Evolutionary conservation across 2,797 vertebrate species (phyloP).

Genomic region (Heteromormyrus szaboi): DNA sequence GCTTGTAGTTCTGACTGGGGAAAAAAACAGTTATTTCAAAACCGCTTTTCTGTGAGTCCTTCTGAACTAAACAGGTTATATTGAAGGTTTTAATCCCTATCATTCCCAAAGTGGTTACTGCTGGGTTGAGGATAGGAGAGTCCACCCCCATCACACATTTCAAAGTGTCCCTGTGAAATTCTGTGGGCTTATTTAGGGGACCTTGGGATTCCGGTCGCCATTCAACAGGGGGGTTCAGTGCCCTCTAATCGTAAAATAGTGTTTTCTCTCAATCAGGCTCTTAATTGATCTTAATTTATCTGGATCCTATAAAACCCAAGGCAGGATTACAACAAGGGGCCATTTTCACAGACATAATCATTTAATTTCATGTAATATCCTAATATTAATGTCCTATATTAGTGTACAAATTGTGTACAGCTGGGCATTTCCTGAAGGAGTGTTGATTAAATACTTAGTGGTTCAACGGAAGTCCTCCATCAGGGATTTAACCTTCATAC

Average conservation of each 20-base stretch:
- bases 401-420: not conserved
- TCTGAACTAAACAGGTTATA: conserved; percentile 17
- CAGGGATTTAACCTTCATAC: not conserved
- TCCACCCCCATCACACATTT: not conserved
- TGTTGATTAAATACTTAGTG: not conserved
- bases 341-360: not conserved
- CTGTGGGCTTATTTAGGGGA: not conserved
- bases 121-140: not conserved
- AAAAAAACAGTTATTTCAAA: conserved; percentile 23
- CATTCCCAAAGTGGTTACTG: conserved; percentile 21
- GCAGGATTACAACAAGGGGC: not conserved
- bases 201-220: not conserved
- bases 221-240: not conserved
- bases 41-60: not conserved
- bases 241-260: not conserved
- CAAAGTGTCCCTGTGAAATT: not conserved
- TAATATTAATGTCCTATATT: not conserved
- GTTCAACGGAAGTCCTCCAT: not conserved
- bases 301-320: not conserved
- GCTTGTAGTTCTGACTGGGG: conserved; percentile 32
- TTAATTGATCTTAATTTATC: not conserved
- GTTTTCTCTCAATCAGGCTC: not conserved
- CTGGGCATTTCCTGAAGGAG: not conserved
- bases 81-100: conserved; percentile 8
- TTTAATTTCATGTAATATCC: not conserved